These are phyloP conservation scores for Melanitta fusca DNA, from an alignment of 2,797 vertebrate species.

Conservation along the genomic window DNA sequence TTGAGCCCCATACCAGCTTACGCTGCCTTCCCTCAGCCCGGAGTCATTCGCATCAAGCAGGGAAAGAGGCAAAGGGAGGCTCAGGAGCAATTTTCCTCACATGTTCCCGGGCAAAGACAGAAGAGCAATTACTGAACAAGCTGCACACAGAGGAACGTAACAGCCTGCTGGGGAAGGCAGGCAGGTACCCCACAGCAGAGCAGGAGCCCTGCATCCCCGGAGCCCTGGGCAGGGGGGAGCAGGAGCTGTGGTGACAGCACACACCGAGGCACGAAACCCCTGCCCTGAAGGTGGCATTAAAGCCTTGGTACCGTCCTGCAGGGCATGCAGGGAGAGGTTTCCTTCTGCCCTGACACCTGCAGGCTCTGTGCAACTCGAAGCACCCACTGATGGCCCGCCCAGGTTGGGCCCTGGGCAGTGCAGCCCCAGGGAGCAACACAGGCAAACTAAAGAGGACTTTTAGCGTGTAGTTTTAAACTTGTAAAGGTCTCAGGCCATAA, in stretches of 20 bases:
- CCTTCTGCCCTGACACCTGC: too few species aligned
- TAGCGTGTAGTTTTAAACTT: neutral
- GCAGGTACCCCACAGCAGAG: neutral
- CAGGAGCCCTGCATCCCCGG: neutral
- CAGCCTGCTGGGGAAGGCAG: fast-evolving
- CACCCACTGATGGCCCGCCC: fast-evolving
- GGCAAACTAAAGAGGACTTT: fast-evolving
- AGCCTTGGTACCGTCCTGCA: fast-evolving
- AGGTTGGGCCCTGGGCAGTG: neutral
- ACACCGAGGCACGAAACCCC: too few species aligned
- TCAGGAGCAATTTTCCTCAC: neutral
- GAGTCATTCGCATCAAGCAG: neutral
- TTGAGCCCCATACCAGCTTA: neutral
- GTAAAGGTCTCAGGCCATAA: fast-evolving
- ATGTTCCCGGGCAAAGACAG: neutral
- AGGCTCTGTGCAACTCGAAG: too few species aligned
- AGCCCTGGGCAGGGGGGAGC: neutral
- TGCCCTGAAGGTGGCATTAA: fast-evolving
- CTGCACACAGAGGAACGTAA: fast-evolving
- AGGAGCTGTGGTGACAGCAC: neutral
- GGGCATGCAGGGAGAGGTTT: neutral
- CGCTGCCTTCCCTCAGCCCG: neutral
- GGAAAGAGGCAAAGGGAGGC: neutral
- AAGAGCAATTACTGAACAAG: neutral
- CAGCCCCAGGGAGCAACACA: fast-evolving